Percentiles rank a stretch among this genome's conserved stretches.
These are phyloP conservation scores for Ophion obscuratus DNA, from an alignment of 2,888 invertebrate genomes.

Conservation along the genomic window DNA sequence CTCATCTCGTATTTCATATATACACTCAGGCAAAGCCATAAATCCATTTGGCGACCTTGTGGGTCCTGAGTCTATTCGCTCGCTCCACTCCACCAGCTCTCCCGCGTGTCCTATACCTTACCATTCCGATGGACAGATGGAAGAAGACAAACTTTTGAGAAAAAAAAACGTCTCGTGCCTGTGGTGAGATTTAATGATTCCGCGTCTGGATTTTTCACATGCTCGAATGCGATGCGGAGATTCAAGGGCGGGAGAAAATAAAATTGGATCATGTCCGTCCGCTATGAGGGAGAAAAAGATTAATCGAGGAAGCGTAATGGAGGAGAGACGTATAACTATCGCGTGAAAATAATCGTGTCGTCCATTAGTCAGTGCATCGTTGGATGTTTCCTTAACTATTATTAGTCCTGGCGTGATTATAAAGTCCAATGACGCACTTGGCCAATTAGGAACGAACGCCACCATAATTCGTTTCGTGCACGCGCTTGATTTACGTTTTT, in stretches of 20 bases:
- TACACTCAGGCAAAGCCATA: conserved; percentile 54
- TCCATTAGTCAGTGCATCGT: conserved; percentile 4
- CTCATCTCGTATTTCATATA: conserved; percentile 56
- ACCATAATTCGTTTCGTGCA: neutral
- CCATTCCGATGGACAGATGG: conserved; percentile 55
- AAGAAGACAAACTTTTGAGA: conserved; percentile 32
- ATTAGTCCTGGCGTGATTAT: conserved; percentile 48
- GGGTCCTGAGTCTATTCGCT: conserved; percentile 46
- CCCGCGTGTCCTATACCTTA: conserved; percentile 46
- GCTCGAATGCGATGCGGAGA: conserved; percentile 43
- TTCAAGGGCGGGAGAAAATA: conserved; percentile 16
- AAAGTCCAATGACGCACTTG: conserved; percentile 55
- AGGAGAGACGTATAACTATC: neutral
- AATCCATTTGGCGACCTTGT: conserved; percentile 62
- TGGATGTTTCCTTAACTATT: conserved; percentile 44
- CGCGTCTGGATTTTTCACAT: conserved; percentile 54
- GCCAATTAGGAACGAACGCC: conserved; percentile 51
- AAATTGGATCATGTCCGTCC: conserved; percentile 18
- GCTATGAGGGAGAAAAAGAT: conserved; percentile 9
- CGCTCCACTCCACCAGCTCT: conserved; percentile 42
- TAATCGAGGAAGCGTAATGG: conserved; percentile 4
- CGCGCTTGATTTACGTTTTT: conserved; percentile 1
- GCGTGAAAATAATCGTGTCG: conserved; percentile 21
- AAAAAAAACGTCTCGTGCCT: conserved; percentile 43
- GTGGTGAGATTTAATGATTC: conserved; percentile 55